These are phyloP conservation scores for Lamprologus callipterus DNA, from an alignment of 2,113 vertebrate species.

Conservation along the genomic window DNA sequence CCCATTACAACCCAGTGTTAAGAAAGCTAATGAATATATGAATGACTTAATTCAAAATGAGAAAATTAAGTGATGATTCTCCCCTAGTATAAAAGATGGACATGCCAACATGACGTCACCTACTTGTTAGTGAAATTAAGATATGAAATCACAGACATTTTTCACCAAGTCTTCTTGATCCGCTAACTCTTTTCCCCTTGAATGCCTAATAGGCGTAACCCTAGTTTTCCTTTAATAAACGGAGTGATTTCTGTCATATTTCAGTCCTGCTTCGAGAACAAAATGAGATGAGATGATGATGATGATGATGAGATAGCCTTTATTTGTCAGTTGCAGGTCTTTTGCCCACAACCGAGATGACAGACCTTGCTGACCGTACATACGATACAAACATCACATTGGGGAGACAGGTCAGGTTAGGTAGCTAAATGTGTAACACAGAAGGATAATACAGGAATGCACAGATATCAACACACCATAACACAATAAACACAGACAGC, in stretches of 20 bases:
- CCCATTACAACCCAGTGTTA: neutral
- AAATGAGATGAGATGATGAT: neutral
- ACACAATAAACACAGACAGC: neutral
- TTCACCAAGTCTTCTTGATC: neutral
- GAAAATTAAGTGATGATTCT: neutral
- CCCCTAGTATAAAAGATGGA: neutral
- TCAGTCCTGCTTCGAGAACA: neutral
- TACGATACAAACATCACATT: fast-evolving
- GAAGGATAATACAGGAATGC: fast-evolving
- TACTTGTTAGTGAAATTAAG: neutral
- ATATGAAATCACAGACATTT: neutral
- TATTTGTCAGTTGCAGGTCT: no score
- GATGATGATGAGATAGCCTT: neutral
- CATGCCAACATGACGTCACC: fast-evolving
- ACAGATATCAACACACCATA: neutral
- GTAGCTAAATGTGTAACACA: no score
- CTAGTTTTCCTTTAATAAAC: neutral
- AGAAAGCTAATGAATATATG: neutral
- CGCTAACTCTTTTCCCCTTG: neutral
- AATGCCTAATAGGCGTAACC: neutral
- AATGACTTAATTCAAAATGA: neutral
- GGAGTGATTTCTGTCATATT: neutral
- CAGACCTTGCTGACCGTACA: fast-evolving
- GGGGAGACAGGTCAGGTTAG: neutral
- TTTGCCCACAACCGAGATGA: no score